Conservation (phyloP, 2,797 vertebrate genomes). For the Agapornis canus region DNA sequence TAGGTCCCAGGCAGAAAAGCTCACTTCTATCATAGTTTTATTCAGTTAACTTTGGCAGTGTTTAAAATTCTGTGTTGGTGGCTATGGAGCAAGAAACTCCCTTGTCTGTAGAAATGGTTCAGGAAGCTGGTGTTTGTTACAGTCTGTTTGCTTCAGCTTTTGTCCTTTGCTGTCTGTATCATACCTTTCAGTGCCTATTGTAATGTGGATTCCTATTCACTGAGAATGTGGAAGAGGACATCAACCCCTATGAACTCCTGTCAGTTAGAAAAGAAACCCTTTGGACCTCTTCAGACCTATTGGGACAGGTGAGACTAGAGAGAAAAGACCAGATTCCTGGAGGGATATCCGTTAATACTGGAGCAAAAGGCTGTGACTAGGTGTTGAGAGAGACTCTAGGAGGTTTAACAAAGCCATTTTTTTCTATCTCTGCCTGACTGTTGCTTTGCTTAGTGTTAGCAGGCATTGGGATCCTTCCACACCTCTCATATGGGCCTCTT, state of each 20-base stretch:
- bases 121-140: neutral
- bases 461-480: neutral
- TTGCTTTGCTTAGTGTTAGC: neutral
- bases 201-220: neutral
- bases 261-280: neutral
- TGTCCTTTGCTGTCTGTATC: neutral
- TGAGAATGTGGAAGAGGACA: neutral
- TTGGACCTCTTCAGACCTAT: neutral
- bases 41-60: neutral
- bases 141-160: neutral
- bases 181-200: neutral
- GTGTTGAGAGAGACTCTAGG: neutral
- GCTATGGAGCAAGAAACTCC: neutral
- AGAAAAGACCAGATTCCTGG: neutral
- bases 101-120: neutral
- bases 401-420: neutral
- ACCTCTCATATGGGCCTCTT: neutral
- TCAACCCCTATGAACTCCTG: neutral
- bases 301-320: neutral
- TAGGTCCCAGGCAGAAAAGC: neutral
- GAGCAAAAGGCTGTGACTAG: neutral
- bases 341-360: neutral
- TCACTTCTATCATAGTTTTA: neutral
- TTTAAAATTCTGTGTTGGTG: neutral
- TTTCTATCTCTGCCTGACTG: neutral